Evolutionary conservation across 2,113 vertebrate species (phyloP).

Genomic region (Spea bombifrons): DNA sequence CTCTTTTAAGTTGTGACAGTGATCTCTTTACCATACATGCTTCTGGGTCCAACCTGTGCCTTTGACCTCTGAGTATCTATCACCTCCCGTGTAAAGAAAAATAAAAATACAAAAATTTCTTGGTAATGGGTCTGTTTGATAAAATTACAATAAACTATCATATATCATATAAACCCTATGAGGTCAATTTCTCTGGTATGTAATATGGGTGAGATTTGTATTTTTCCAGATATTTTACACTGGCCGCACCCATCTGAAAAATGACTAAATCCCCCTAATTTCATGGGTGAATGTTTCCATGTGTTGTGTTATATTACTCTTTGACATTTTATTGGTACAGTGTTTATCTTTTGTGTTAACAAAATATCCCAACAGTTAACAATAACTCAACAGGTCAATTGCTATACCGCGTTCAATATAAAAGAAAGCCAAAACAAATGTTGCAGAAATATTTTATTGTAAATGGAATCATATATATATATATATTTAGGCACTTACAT

Average conservation of each 20-base stretch:
- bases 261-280: not conserved
- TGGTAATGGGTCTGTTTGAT: not conserved
- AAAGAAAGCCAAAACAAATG: not conserved
- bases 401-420: not conserved
- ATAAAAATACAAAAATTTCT: not conserved
- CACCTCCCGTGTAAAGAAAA: no score
- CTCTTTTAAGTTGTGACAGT: not conserved
- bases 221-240: slow-evolving; percentile 19
- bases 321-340: not conserved
- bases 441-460: not conserved
- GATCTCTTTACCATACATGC: not conserved
- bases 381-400: not conserved
- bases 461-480: not conserved
- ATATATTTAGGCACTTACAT: not conserved
- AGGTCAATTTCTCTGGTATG: not conserved
- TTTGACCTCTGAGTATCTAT: not conserved
- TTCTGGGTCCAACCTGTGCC: not conserved
- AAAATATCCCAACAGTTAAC: not conserved
- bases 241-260: slow-evolving; percentile 19
- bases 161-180: not conserved
- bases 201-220: not conserved
- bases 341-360: not conserved
- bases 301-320: not conserved
- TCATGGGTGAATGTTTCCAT: slow-evolving; percentile 10
- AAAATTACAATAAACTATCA: not conserved